Percentiles rank a stretch among this genome's conserved stretches.
phyloP scores from a whole-genome alignment of 2,797 vertebrate genomes.

The Amphiprion clarkii region DNA sequence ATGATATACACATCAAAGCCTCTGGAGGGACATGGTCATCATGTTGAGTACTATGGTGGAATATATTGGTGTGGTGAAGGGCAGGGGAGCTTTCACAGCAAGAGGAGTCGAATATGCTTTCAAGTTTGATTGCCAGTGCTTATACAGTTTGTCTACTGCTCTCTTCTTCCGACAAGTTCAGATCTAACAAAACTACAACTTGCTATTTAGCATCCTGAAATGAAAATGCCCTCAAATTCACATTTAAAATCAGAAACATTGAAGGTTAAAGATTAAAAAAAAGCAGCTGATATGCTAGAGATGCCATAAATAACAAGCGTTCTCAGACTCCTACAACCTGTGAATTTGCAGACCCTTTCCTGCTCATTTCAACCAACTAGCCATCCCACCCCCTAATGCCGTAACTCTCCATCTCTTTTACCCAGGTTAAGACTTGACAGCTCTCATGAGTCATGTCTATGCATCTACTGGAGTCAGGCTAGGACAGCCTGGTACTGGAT shows the following conservation, averaged over 20 bases:
- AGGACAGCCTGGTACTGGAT: slow-evolving; percentile 74
- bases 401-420: slow-evolving; percentile 53
- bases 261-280: neutral
- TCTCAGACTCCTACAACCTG: neutral
- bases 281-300: neutral
- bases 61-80: slow-evolving; percentile 49
- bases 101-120: slow-evolving; percentile 17
- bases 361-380: slow-evolving; percentile 22
- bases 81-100: slow-evolving; percentile 20
- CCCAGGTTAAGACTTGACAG: neutral
- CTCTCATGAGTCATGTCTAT: neutral
- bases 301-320: neutral
- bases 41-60: slow-evolving; percentile 46
- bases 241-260: neutral
- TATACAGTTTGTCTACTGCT: neutral
- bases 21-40: slow-evolving; percentile 53
- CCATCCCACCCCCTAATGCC: slow-evolving; percentile 6
- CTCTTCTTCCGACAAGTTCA: neutral
- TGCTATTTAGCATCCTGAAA: neutral
- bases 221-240: neutral
- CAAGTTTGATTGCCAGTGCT: neutral
- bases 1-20: slow-evolving; percentile 77
- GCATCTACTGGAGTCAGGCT: slow-evolving; percentile 49
- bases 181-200: slow-evolving; percentile 2
- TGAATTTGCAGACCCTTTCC: slow-evolving; percentile 1